Conservation (phyloP, 2,888 invertebrate species). For the Cerceris rybyensis region DNA sequence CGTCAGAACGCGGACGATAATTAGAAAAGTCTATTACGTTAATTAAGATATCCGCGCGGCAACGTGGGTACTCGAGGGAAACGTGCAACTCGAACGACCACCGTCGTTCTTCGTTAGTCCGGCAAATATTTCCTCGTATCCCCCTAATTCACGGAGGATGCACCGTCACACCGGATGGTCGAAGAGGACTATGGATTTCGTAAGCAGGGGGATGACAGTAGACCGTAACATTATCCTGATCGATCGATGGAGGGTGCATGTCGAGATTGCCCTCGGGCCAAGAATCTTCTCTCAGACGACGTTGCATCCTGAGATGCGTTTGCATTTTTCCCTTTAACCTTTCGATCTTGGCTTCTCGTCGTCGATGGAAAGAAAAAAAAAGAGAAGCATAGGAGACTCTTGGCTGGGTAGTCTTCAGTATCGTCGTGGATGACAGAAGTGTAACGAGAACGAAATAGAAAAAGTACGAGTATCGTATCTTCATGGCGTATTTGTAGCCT, state of each 20-base stretch:
- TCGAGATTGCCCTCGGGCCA: conserved; percentile 5
- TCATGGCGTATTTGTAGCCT: too few species aligned
- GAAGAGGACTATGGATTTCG: neutral
- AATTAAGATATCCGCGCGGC: neutral
- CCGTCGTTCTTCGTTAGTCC: neutral
- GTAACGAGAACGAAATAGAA: too few species aligned
- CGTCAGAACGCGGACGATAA: conserved; percentile 20
- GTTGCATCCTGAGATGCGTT: conserved; percentile 2
- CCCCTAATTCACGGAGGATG: too few species aligned
- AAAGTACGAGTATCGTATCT: too few species aligned
- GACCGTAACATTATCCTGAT: neutral
- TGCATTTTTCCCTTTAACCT: conserved; percentile 16
- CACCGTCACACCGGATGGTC: too few species aligned
- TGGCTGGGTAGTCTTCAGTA: too few species aligned
- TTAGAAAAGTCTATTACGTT: conserved; percentile 33
- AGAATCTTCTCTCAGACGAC: conserved; percentile 11
- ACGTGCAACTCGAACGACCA: neutral
- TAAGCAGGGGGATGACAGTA: neutral
- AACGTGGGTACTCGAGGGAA: neutral
- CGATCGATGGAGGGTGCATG: conserved; percentile 12
- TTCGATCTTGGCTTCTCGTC: neutral
- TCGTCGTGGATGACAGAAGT: too few species aligned
- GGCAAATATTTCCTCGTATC: neutral
- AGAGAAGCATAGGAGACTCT: too few species aligned
- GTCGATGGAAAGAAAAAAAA: neutral